Evolutionary conservation across 2,888 invertebrate species (phyloP).

Genomic region (Lithophane leautieri): DNA sequence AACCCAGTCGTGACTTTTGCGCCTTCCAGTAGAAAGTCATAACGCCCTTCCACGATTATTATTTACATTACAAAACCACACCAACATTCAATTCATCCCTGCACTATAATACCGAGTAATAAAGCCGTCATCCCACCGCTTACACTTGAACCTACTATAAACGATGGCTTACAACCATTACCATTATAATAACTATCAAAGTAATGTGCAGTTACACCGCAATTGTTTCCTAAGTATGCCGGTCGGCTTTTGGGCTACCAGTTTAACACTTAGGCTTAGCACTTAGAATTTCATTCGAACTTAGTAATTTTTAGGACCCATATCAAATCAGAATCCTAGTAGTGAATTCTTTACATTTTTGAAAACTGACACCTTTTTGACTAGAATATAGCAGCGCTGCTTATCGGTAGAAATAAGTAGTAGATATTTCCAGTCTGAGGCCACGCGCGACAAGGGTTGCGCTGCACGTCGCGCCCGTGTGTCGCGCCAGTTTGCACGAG

Average conservation of each 20-base stretch:
- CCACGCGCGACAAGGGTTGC: no score
- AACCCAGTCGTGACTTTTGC: no score
- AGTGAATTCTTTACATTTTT: not conserved
- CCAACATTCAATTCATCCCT: conserved; percentile 8
- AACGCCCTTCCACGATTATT: not conserved
- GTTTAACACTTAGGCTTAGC: not conserved
- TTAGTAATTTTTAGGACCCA: not conserved
- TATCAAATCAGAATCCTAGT: not conserved
- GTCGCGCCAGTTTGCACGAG: no score
- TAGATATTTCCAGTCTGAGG: no score
- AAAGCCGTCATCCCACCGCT: not conserved
- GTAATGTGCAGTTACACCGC: conserved; percentile 31
- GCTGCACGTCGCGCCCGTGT: no score
- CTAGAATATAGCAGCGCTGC: no score
- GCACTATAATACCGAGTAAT: not conserved
- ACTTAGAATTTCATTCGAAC: conserved; percentile 4
- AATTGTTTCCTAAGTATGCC: conserved; percentile 1
- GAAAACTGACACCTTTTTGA: no score
- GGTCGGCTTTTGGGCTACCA: not conserved
- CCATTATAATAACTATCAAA: conserved; percentile 50
- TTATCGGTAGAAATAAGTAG: no score
- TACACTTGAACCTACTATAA: conserved; percentile 21
- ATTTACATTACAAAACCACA: conserved; percentile 18
- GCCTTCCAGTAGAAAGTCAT: no score
- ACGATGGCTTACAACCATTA: conserved; percentile 19